Conservation (phyloP, 2,797 vertebrate genomes). For the Vipera latastei region DNA sequence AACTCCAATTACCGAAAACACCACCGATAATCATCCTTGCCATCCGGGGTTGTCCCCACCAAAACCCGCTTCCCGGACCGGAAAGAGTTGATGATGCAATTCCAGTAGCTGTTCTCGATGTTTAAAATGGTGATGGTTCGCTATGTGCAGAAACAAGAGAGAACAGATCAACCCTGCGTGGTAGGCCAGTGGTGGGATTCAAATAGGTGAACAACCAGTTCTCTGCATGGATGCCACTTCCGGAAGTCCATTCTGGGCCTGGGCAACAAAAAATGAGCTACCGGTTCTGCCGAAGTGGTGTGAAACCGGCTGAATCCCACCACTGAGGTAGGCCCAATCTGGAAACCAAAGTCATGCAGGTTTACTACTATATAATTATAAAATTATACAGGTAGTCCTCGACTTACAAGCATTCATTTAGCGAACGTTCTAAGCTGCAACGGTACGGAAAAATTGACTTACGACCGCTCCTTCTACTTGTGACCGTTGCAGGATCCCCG, state of each 20-base stretch:
- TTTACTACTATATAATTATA: background rate
- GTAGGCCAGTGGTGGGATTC: background rate
- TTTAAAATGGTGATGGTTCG: slow-evolving; percentile 93
- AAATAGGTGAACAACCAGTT: too few species aligned
- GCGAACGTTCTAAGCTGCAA: too few species aligned
- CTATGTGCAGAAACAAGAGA: slow-evolving; percentile 57
- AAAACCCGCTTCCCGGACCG: slow-evolving; percentile 82
- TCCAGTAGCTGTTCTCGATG: slow-evolving; percentile 85
- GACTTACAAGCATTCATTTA: too few species aligned
- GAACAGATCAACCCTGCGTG: background rate
- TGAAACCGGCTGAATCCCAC: too few species aligned
- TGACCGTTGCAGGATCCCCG: background rate
- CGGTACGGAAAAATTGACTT: background rate
- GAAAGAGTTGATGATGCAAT: slow-evolving; percentile 75
- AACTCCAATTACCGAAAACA: slow-evolving; percentile 74
- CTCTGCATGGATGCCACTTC: too few species aligned
- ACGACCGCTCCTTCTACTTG: background rate
- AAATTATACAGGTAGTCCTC: background rate
- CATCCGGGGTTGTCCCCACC: slow-evolving; percentile 75
- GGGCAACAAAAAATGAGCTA: too few species aligned
- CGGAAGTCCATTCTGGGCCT: too few species aligned
- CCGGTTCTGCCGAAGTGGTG: too few species aligned
- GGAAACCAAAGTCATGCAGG: background rate
- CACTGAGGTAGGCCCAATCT: background rate
- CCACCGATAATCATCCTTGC: slow-evolving; percentile 79